Evolutionary conservation across 2,888 invertebrate species (phyloP), one percentile per base, ranked within the genome.

Genomic region (Notodonta ziczac): DNA sequence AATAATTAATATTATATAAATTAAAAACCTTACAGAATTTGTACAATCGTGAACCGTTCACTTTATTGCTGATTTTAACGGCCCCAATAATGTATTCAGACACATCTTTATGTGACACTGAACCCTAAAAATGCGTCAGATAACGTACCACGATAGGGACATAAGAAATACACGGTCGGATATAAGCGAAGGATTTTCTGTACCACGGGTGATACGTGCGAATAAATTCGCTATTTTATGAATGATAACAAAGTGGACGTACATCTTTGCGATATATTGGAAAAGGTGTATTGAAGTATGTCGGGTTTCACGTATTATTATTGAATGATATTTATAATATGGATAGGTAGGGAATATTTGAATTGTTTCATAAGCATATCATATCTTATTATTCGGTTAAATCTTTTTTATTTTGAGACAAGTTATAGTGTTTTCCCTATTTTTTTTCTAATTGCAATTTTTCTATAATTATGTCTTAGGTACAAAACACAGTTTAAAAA

Each of bases 221-320:
- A 70, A 75, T 75, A 75, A 75, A 75, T 73, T 75, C 53, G 48
- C 54, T 61, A 57, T 68, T 72, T 73, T 73, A 75, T 72, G 65
- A 72, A 75, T 72, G 65, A 72, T 57, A 57, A 60, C 57, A 57
- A 55, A 50, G 24, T 62, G 51, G 39, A 50, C 13, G 6, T 9
- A 16, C 50, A 39, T 14, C 32, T 12, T 13, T 13, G 48, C 32
- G 51, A 24, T 24, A 51, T 51, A 51, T 52, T 13, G 32, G 13
- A 10, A 32, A 32, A 13, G 52, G 16, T 50, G 13, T 48, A n/a
- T n/a, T 24, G 24, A 32, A 16, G 9, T 32, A 24, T 51, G 14
- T 16, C 8, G 32, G 50, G 52, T 32, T 50, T 50, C 16, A 7
- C 0, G 16, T 50, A 50, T 50, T 46, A 46, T 50, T 51, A 57